A percentile compares a stretch with the other conserved stretches of the same genome.
phyloP scores from a whole-genome alignment of 2,797 vertebrate genomes.

The Myotis myotis region DNA sequence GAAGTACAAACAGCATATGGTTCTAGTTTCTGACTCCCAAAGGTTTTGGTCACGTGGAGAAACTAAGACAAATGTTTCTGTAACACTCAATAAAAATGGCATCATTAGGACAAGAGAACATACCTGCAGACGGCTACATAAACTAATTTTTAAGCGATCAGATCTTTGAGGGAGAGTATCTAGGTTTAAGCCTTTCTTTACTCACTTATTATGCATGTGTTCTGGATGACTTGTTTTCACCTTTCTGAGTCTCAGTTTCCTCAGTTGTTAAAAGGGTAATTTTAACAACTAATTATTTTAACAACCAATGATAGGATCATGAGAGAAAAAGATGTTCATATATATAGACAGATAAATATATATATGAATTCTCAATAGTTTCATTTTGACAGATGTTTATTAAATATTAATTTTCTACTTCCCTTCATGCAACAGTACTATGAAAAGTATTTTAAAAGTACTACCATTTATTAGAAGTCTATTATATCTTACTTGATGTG shows the following conservation, averaged over 20 bases:
- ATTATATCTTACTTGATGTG: background rate
- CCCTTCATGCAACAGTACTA: background rate
- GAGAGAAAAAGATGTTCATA: background rate
- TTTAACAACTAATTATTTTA: conserved; percentile 23
- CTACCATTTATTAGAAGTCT: background rate
- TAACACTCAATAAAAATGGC: background rate
- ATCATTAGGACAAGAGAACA: background rate
- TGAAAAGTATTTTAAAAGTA: background rate
- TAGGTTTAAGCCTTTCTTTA: background rate
- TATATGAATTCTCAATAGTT: background rate
- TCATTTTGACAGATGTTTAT: background rate
- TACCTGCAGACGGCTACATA: background rate
- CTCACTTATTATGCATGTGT: background rate
- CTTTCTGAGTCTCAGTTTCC: background rate
- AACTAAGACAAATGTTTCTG: background rate
- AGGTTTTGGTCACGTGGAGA: background rate
- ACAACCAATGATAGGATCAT: background rate
- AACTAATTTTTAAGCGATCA: background rate
- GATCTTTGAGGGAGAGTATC: background rate
- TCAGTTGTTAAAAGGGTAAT: background rate
- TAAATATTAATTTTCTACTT: background rate
- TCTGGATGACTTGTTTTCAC: background rate
- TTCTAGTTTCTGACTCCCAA: background rate
- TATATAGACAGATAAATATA: background rate
- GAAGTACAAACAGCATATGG: background rate